Conservation (phyloP, 1,140 invertebrate genomes). For the Pemphigus obesinymphae region DNA sequence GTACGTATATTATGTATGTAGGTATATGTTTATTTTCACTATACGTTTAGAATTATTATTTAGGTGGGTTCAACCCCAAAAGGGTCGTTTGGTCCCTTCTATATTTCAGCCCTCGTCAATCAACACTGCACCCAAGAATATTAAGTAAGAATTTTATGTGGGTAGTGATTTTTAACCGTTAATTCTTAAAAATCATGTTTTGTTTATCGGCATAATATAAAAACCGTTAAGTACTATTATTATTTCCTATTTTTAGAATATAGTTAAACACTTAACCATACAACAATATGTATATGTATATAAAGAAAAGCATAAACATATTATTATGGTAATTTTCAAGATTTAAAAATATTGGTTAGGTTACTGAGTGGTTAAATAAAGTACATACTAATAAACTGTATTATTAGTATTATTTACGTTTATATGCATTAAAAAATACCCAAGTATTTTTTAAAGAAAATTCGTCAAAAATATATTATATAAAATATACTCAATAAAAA, state of each 20-base stretch:
- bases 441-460: too few species aligned
- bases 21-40: neutral
- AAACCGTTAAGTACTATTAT: neutral
- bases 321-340: neutral
- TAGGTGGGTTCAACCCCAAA: constrained; percentile 7
- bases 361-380: too few species aligned
- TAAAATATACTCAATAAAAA: too few species aligned
- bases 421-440: too few species aligned
- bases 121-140: constrained; percentile 2
- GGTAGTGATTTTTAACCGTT: neutral
- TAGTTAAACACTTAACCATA: neutral
- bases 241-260: neutral
- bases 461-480: too few species aligned
- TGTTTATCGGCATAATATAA: neutral
- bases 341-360: too few species aligned
- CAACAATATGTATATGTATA: too few species aligned
- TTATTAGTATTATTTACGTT: too few species aligned
- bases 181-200: neutral
- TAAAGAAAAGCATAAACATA: neutral
- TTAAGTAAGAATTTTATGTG: neutral
- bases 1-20: neutral
- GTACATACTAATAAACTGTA: too few species aligned
- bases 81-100: constrained; percentile 7
- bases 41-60: constrained; percentile 18
- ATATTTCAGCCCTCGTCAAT: constrained; percentile 10